A percentile compares a stretch with the other conserved stretches of the same genome.
These are phyloP conservation scores for Cheilosia urbana DNA, from an alignment of 2,888 invertebrate species.

Conservation along the genomic window DNA sequence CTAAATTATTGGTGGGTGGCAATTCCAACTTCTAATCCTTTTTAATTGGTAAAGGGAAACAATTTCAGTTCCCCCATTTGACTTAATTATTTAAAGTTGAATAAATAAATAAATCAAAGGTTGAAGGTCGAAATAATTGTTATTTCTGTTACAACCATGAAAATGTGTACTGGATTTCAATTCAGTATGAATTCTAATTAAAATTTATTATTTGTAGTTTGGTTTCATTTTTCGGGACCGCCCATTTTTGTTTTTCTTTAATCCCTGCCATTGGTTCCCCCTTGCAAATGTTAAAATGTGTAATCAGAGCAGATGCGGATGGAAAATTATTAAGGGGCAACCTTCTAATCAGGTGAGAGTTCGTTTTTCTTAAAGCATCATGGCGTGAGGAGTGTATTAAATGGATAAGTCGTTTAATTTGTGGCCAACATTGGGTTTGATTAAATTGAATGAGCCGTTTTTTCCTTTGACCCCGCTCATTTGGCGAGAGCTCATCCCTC, in stretches of 20 bases:
- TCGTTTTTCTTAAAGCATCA: not conserved
- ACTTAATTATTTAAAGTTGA: slow-evolving; percentile 35
- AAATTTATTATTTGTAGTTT: slow-evolving; percentile 37
- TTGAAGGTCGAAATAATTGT: not conserved
- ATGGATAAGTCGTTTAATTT: not conserved
- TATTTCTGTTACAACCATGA: not conserved
- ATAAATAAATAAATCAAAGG: no score
- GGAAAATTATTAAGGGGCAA: not conserved
- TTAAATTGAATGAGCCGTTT: no score
- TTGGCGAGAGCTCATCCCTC: no score
- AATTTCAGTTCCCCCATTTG: slow-evolving; percentile 3
- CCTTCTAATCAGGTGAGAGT: not conserved
- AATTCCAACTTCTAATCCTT: slow-evolving; percentile 24
- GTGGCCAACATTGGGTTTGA: no score
- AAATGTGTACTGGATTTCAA: slow-evolving; percentile 15
- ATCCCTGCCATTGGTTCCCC: slow-evolving; percentile 10
- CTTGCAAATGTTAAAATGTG: not conserved
- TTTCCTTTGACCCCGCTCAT: no score
- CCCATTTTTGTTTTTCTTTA: not conserved
- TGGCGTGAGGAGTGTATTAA: not conserved
- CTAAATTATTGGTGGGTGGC: no score
- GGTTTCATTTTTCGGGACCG: slow-evolving; percentile 21
- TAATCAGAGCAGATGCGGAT: not conserved
- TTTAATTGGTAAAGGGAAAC: slow-evolving; percentile 28
- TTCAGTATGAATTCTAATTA: slow-evolving; percentile 57